Evolutionary conservation across 2,888 invertebrate species (phyloP).

Genomic region (Keiferia lycopersicella): DNA sequence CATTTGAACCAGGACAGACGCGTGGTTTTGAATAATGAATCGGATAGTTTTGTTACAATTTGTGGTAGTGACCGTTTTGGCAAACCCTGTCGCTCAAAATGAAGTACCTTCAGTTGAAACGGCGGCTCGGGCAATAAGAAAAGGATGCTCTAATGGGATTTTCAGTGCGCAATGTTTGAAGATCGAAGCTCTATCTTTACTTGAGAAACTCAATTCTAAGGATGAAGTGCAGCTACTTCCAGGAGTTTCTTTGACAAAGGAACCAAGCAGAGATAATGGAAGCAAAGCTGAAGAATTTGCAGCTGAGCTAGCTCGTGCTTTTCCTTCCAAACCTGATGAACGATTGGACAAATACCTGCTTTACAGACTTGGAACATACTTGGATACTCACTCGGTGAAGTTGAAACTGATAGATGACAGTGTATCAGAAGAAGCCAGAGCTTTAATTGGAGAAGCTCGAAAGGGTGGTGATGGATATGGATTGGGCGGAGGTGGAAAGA

Average conservation of each 20-base stretch:
- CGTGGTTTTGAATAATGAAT: slow-evolving; percentile 54
- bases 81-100: slow-evolving; percentile 54
- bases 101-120: slow-evolving; percentile 50
- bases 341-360: slow-evolving; percentile 88
- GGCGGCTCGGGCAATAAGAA: slow-evolving; percentile 58
- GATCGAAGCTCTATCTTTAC: slow-evolving; percentile 68
- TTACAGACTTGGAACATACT: slow-evolving; percentile 85
- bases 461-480: slow-evolving; percentile 73
- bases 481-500: slow-evolving; percentile 74
- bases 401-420: slow-evolving; percentile 85
- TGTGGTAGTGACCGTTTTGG: slow-evolving; percentile 53
- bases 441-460: slow-evolving; percentile 79
- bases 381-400: slow-evolving; percentile 87
- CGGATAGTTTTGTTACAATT: slow-evolving; percentile 47
- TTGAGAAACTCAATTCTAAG: slow-evolving; percentile 67
- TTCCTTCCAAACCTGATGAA: slow-evolving; percentile 88
- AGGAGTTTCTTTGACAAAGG: slow-evolving; percentile 85
- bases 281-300: slow-evolving; percentile 86
- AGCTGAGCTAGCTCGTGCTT: slow-evolving; percentile 86
- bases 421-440: slow-evolving; percentile 81
- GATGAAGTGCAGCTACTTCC: slow-evolving; percentile 66
- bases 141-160: slow-evolving; percentile 67
- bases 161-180: slow-evolving; percentile 71
- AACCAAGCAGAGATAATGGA: slow-evolving; percentile 71
- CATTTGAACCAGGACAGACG: slow-evolving; percentile 61